Conservation (phyloP, 2,113 vertebrate genomes). For the Bungarus multicinctus region DNA sequence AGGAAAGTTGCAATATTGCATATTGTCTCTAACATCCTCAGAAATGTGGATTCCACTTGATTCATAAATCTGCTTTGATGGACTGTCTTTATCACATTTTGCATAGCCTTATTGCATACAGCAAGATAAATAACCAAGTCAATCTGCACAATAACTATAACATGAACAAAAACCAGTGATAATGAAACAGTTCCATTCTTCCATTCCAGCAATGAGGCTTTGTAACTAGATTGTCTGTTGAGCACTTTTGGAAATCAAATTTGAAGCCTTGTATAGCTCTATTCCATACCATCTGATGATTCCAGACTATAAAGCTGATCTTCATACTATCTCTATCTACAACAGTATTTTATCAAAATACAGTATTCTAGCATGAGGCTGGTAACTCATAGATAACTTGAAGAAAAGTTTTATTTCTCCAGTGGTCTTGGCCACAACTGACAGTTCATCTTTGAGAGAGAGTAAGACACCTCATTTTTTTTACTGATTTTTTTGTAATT, state of each 20-base stretch:
- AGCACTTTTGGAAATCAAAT: background rate
- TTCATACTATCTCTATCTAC: background rate
- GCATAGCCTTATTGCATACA: background rate
- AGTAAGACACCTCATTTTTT: background rate
- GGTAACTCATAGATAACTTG: background rate
- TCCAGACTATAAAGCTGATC: background rate
- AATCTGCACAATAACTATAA: background rate
- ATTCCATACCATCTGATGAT: background rate
- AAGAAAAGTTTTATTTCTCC: background rate
- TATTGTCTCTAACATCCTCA: background rate
- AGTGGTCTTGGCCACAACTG: background rate
- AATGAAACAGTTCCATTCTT: background rate
- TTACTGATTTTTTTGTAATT: background rate
- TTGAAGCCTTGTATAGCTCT: background rate
- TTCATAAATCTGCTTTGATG: background rate
- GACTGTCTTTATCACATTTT: background rate
- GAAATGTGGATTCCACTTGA: background rate
- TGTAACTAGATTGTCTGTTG: background rate
- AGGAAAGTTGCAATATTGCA: background rate
- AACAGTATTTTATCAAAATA: background rate
- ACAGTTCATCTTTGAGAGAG: background rate
- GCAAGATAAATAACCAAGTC: background rate
- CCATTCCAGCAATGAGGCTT: background rate
- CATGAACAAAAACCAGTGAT: background rate
- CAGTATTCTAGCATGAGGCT: background rate